Base-by-base conservation (phyloP, 1,140 invertebrate species). In the Stenopsyche tienmushanensis region DNA sequence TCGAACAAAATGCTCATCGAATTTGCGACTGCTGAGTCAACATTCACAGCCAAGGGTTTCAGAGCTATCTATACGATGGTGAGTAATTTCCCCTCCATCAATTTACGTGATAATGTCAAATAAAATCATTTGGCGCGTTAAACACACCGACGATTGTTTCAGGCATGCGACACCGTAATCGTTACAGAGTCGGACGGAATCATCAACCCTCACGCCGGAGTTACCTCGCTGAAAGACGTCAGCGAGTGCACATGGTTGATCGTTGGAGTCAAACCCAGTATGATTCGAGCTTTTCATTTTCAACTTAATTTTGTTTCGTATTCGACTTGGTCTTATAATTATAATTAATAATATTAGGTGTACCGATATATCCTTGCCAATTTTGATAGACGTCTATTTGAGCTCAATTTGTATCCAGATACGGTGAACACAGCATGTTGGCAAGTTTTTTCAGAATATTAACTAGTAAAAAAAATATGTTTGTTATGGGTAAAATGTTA, bases 41-140 rank as follows among this genome's bases (percentile, higher is more conserved):
- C 74, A n/a, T 72, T 82, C 1, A 75, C 83, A 23, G 84, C 85
- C 1, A 89, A 88, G 80, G 92, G 91, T 9, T 94, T 94, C 73
- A 83, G 84, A 69, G 90, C 90, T 1, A 72, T 72, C 20, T 92
- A 88, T 71, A 73, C 53, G 66, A 83, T 74, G 62, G 76, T 76
- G 68, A 20, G 7, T 26, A 9, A 54, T 24, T 20, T 29, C 5
- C 3, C 25, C 47, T 47, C 8, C 8, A 49, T 49, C 45, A 9
- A 8, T 49, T 10, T 20, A 13, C 18, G 8, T 49, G 8, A 49
- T 49, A 9, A n/a, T n/a, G n/a, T n/a, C n/a, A n/a, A n/a, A n/a
- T n/a, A n/a, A n/a, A n/a, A n/a, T n/a, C n/a, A n/a, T n/a, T n/a
- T n/a, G n/a, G n/a, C n/a, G n/a, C n/a, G n/a, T n/a, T n/a, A n/a